Evolutionary conservation across 2,888 invertebrate species (phyloP).

Genomic region (Cabera pusaria): DNA sequence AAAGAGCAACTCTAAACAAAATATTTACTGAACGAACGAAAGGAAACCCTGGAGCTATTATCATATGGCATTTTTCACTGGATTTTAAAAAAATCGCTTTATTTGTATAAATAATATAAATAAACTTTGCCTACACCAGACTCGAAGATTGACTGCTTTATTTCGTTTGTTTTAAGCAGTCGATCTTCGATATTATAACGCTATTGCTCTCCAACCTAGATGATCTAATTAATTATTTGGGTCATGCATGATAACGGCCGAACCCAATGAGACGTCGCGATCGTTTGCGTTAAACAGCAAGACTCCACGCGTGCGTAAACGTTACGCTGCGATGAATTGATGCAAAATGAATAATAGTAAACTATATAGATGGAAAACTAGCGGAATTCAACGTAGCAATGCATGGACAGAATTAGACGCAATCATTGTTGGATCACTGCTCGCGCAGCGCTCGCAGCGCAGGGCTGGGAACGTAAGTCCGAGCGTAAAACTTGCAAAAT

Average conservation of each 20-base stretch:
- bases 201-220: too few species aligned
- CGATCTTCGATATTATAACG: too few species aligned
- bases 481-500: neutral
- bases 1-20: constrained; percentile 6
- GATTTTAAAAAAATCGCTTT: too few species aligned
- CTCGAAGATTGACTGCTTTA: too few species aligned
- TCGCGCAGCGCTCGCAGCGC: constrained; percentile 31
- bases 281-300: constrained; percentile 5
- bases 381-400: constrained; percentile 6
- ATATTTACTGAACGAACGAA: constrained; percentile 4
- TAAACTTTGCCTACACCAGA: too few species aligned
- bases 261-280: constrained; percentile 10
- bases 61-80: too few species aligned
- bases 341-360: constrained; percentile 31
- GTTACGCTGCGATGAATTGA: constrained; percentile 19
- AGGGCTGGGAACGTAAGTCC: too few species aligned
- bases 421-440: constrained; percentile 56
- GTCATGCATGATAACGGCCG: constrained; percentile 14
- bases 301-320: constrained; percentile 10
- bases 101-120: too few species aligned
- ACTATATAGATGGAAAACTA: constrained; percentile 27
- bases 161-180: too few species aligned
- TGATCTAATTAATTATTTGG: constrained; percentile 24
- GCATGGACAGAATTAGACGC: constrained; percentile 52
- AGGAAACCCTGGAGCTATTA: too few species aligned